Conservation (phyloP, 2,797 vertebrate species). For the Schizothorax lantsangensis region DNA sequence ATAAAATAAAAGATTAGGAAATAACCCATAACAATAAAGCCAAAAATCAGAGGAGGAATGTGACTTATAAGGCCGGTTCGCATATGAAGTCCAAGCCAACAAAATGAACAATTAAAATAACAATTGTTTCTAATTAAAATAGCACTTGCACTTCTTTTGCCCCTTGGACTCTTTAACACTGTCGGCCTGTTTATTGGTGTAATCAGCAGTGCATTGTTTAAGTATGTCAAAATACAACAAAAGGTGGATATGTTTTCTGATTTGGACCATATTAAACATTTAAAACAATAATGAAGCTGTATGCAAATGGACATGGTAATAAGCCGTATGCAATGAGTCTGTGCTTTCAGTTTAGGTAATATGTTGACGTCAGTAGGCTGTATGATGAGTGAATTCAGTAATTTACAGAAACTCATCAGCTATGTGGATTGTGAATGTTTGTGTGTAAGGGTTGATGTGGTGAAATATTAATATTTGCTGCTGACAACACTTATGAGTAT, state of each 20-base stretch:
- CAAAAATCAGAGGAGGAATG: slow-evolving; percentile 34
- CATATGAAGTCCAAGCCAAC: neutral
- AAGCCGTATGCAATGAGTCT: neutral
- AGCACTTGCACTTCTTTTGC: neutral
- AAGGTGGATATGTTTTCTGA: neutral
- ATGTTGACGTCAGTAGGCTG: neutral
- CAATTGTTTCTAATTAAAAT: neutral
- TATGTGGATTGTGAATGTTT: neutral
- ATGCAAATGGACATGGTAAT: neutral
- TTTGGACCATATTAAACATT: neutral
- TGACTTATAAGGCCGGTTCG: slow-evolving; percentile 7
- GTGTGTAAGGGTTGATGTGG: neutral
- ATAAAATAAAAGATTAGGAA: neutral
- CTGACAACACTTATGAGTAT: neutral
- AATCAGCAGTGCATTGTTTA: neutral
- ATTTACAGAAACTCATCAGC: neutral
- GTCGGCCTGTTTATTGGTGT: neutral
- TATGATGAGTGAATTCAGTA: neutral
- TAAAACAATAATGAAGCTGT: neutral
- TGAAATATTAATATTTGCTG: slow-evolving; percentile 18
- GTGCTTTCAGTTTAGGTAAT: neutral
- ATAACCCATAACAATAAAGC: neutral
- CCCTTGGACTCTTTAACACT: neutral
- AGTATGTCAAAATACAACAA: slow-evolving; percentile 1
- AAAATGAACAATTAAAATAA: neutral